Evolutionary conservation across 2,113 vertebrate genomes (phyloP).

Genomic region (Rhegmatorhina hoffmannsi): DNA sequence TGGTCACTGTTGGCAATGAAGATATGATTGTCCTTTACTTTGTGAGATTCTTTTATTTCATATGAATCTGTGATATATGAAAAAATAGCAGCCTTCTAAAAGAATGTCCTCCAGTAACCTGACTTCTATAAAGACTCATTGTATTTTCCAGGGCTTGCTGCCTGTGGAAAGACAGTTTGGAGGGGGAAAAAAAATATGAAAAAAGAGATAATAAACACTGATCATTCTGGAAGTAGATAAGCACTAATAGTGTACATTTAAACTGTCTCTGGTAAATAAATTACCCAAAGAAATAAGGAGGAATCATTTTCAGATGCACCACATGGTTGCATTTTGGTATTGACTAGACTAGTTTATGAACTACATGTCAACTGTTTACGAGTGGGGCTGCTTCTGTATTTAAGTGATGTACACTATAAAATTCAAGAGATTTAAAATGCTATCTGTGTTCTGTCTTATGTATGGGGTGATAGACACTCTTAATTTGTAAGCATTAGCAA

Average conservation of each 20-base stretch:
- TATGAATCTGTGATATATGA: not conserved
- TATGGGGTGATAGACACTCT: constrained; percentile 57
- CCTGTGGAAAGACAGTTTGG: not conserved
- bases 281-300: not conserved
- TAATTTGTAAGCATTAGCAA: constrained; percentile 72
- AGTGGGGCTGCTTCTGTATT: constrained; percentile 29
- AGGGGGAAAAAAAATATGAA: no score
- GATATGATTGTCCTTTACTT: not conserved
- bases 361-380: constrained; percentile 13
- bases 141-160: not conserved
- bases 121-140: not conserved
- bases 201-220: not conserved
- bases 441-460: constrained; percentile 19
- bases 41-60: not conserved
- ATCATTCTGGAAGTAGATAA: not conserved
- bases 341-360: constrained; percentile 49
- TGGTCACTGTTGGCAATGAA: not conserved
- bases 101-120: not conserved
- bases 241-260: not conserved
- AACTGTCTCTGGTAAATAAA: not conserved
- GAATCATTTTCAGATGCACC: not conserved
- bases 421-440: constrained; percentile 41
- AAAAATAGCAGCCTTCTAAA: not conserved
- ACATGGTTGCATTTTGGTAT: constrained; percentile 37
- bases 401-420: constrained; percentile 20